Evolutionary conservation across 37 sponge, comb jelly and placozoan species (phyloP).

Genomic region (Aplysina aerophoba): DNA sequence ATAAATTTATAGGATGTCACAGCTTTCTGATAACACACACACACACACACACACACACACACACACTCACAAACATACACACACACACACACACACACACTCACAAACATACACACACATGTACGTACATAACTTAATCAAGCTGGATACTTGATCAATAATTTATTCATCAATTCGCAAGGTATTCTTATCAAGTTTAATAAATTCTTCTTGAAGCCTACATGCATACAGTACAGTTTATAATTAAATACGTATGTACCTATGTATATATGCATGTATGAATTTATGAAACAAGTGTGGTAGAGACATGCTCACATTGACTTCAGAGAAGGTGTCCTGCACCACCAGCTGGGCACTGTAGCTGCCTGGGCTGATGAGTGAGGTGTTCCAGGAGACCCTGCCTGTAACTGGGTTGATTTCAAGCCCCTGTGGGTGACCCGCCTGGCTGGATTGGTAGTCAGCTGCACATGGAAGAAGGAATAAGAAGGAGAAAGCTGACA

Average conservation of each 20-base stretch:
- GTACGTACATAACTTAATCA: too few species aligned
- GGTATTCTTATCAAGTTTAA: neutral
- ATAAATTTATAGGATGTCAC: neutral
- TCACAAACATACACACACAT: conserved; percentile 8
- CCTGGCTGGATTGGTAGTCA: conserved; percentile 73
- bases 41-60: conserved; percentile 15
- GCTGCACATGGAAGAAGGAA: neutral
- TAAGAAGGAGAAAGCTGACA: neutral
- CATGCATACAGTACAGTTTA: neutral
- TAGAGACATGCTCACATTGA: conserved; percentile 33
- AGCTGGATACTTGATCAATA: too few species aligned
- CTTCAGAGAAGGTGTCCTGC: conserved; percentile 54
- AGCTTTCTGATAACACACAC: conserved; percentile 23
- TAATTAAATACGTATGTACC: neutral
- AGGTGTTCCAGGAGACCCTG: conserved; percentile 70
- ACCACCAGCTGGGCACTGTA: conserved; percentile 69
- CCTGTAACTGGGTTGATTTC: conserved; percentile 62
- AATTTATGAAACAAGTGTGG: neutral
- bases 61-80: neutral
- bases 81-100: conserved; percentile 36
- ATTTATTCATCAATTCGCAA: too few species aligned
- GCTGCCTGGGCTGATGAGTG: conserved; percentile 57
- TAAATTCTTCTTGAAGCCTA: neutral
- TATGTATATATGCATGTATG: neutral
- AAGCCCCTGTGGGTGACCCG: conserved; percentile 67